Evolutionary conservation across 2,113 vertebrate species (phyloP), one percentile per base, ranked within the genome.

Genomic region (Myrmecobius fasciatus): DNA sequence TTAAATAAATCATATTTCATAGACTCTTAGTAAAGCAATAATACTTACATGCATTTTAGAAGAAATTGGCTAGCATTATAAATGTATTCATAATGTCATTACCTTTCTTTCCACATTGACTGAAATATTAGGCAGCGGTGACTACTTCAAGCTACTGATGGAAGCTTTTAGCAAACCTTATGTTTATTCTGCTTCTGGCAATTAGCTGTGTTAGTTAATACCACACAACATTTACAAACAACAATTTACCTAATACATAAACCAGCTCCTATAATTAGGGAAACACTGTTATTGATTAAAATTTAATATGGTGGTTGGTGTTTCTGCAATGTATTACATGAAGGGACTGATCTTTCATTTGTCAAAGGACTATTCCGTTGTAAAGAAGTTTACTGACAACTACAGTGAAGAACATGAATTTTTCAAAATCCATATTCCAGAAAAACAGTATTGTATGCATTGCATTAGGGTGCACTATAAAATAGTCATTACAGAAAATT

Each of bases 1-100:
- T 98, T 98, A 98, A 98, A 99, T 98, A 98, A 98, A 98, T 98
- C 98, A 97, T 98, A 98, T 98, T 98, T 98, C 97, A 97, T 89
- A 95, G 96, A 95, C 90, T 98, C 94, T 92, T 90, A 97, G 97
- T 92, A 98, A 98, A 98, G 98, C 98, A 98, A 98, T 98, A 98
- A 98, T 96, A 98, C 97, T 98, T 97, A 96, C 91, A 97, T 97
- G 97, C 97, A 97, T 98, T 98, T 98, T 24, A 98, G 96, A 98
- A 98, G 97, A 98, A 98, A 98, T 95, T 97, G 96, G 96, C 93
- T 97, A 97, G 96, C 90, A 96, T 98, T 98, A 98, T 97, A 98
- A 98, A 98, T 97, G 97, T 97, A 98, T 98, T 98, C 98, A 97
- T 98, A 98, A 99, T 98, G 97, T 98, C 97, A 98, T 98, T 98